Percentiles rank a stretch among this genome's conserved stretches.
These are phyloP conservation scores for Ctenosaura bakeri DNA, from an alignment of 2,797 vertebrate genomes.

Conservation along the genomic window DNA sequence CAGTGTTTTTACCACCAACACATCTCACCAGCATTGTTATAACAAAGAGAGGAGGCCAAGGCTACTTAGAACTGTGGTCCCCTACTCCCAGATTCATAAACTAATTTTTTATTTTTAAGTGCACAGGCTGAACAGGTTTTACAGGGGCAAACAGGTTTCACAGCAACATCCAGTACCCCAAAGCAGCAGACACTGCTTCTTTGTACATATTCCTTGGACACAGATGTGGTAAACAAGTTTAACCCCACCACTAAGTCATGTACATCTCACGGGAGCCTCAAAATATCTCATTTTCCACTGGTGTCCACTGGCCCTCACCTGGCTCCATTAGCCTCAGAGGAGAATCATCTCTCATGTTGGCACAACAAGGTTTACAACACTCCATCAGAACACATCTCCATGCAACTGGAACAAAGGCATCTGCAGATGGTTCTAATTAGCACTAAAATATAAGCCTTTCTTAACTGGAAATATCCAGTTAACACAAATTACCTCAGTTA, in stretches of 20 bases:
- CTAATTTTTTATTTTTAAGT: not conserved
- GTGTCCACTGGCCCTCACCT: not conserved
- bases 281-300: not conserved
- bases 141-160: not conserved
- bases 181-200: not conserved
- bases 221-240: not conserved
- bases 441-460: not conserved
- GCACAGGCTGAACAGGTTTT: not conserved
- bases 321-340: not conserved
- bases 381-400: not conserved
- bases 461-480: not conserved
- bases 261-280: not conserved
- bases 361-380: not conserved
- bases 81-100: not conserved
- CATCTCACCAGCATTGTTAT: not conserved
- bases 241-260: not conserved
- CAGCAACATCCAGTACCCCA: not conserved
- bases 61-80: too few relatives aligned
- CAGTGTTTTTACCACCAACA: too few relatives aligned
- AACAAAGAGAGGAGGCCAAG: not conserved
- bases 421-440: not conserved
- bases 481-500: not conserved
- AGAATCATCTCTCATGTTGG: not conserved
- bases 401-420: not conserved
- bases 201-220: not conserved